Conservation (phyloP, 2,113 vertebrate species). For the Pelmatolapia mariae region DNA sequence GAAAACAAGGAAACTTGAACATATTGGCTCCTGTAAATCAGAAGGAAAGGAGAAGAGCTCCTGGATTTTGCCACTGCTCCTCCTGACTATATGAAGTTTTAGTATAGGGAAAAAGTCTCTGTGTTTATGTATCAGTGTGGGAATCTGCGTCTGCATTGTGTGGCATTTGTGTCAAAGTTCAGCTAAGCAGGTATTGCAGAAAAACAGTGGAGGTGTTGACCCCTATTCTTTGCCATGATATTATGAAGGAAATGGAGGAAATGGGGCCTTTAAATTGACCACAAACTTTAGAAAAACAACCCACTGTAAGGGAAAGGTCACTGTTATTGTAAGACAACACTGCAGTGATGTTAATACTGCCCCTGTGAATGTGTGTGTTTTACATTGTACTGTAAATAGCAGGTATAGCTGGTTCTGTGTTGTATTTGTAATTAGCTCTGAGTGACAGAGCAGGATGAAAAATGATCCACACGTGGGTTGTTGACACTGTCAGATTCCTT, state of each 20-base stretch:
- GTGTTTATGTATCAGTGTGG: neutral
- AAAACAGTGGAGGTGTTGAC: constrained; percentile 31
- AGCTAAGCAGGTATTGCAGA: constrained; percentile 18
- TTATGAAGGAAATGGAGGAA: constrained; percentile 40
- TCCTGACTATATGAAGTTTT: neutral
- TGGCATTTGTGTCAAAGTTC: constrained; percentile 27
- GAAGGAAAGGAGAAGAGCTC: neutral
- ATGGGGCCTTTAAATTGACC: constrained; percentile 47
- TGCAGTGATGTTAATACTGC: neutral
- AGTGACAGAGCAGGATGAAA: neutral
- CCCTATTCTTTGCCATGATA: constrained; percentile 19
- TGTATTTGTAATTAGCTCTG: neutral
- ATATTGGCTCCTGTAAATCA: constrained; percentile 60
- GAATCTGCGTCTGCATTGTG: neutral
- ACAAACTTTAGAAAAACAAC: constrained; percentile 42
- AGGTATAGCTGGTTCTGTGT: neutral
- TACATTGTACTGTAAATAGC: neutral
- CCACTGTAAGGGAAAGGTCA: constrained; percentile 24
- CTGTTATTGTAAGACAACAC: constrained; percentile 12
- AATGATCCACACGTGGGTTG: neutral
- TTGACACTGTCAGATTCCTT: neutral
- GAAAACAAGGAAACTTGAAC: constrained; percentile 60
- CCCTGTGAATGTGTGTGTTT: neutral
- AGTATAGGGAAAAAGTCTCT: neutral
- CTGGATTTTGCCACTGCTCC: neutral